Base-by-base conservation (phyloP, 2,113 vertebrate genomes). In the Cathartes aura region DNA sequence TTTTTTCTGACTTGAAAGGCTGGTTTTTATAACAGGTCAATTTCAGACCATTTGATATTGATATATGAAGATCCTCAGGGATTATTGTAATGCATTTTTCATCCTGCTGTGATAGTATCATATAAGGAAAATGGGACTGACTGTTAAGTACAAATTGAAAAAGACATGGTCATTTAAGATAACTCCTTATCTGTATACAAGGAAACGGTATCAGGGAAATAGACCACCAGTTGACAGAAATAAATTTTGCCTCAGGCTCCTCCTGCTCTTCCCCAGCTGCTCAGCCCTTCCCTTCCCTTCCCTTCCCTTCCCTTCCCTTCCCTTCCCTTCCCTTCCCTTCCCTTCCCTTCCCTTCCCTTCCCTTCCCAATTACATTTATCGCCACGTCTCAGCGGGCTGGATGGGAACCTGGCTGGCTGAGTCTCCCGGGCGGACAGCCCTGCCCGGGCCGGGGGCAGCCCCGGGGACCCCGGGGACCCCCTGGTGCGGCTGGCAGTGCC, bases 91-190 rank as follows among this genome's bases (percentile, higher is more conserved):
- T 98, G 98, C 98, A 98, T 98, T 99, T 98, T 98, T 98, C 98
- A 98, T 98, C 98, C 98, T 92, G 96, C 97, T 95, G 97, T 78
- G 98, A 98, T 98, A 98, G 98, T 96, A 98, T 98, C 98, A 90
- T 97, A 97, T 97, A 97, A 98, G 97, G 98, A 98, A 98, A 98
- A 98, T 98, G 98, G 98, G 97, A 98, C 98, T 98, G 98, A 98
- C 98, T 98, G 98, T 98, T 98, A 98, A 99, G 98, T 97, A 98
- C 99, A 99, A 99, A 99, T 99, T 99, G 99, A 99, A 99, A 99
- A 99, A 99, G 99, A 99, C 99, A 99, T 99, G 99, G 99, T 98
- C 99, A 99, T 99, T 99, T 99, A 99, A 99, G 99, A 99, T 99
- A 99, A 99, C 98, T 98, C 98, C 98, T 99, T 99, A 99, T 99